A percentile compares a stretch with the other conserved stretches of the same genome.
Conservation (phyloP, 1,140 invertebrate genomes). For the Calliopsis andreniformis region DNA sequence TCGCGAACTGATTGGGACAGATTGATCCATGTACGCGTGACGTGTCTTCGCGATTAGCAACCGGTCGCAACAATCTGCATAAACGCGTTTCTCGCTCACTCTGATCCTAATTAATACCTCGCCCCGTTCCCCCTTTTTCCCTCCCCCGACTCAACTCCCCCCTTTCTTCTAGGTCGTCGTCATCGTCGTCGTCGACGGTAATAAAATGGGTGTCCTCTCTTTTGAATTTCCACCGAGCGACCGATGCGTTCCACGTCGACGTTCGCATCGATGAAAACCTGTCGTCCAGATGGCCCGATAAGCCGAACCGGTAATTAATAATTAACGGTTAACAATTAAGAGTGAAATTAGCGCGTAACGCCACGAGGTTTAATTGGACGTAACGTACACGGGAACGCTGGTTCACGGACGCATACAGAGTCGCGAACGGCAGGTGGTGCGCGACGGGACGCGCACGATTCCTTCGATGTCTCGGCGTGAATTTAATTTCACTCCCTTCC, state of each 20-base stretch:
- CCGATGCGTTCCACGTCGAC: background rate
- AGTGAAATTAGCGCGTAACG: slow-evolving; percentile 72
- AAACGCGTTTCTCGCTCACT: slow-evolving; percentile 23
- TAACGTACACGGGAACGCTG: slow-evolving; percentile 7
- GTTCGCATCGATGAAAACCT: background rate
- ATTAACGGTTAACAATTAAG: slow-evolving; percentile 76
- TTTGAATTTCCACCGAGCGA: slow-evolving; percentile 23
- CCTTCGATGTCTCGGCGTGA: slow-evolving; percentile 33
- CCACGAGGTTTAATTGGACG: slow-evolving; percentile 71
- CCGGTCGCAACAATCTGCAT: slow-evolving; percentile 46
- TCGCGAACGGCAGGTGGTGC: slow-evolving; percentile 11
- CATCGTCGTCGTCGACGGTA: background rate
- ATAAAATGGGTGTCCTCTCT: background rate
- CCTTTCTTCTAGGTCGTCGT: background rate
- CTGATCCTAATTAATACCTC: slow-evolving; percentile 33
- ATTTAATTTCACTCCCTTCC: slow-evolving; percentile 39
- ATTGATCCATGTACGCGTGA: slow-evolving; percentile 20
- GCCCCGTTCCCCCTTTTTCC: background rate
- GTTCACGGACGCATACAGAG: no score
- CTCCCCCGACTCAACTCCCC: no score
- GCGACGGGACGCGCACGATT: slow-evolving; percentile 26
- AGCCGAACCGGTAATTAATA: slow-evolving; percentile 53
- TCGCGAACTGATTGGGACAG: slow-evolving; percentile 47
- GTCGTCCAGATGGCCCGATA: slow-evolving; percentile 41
- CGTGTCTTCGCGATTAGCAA: slow-evolving; percentile 41